Evolutionary conservation across 2,797 vertebrate species (phyloP), one percentile per base, ranked within the genome.

Genomic region (Cichlasoma orientale): DNA sequence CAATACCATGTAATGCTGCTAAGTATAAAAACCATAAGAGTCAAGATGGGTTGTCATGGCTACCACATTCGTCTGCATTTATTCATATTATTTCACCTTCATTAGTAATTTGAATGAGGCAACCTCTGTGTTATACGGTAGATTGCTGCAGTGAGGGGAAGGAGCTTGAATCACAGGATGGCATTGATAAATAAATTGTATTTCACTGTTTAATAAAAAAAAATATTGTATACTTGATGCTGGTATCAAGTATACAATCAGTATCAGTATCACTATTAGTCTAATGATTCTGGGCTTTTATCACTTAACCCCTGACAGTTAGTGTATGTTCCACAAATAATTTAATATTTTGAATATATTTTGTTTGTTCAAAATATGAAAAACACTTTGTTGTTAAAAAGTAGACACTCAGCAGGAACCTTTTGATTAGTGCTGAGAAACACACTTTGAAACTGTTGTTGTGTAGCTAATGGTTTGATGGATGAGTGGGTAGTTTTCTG

Each of bases 151-250:
- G 9, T 23, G 4, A 61, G 2, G 38, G 23, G 10, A 66, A 12
- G 38, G 38, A 19, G 5, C n/a, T 53, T 16, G 23, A 55, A 57
- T 33, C 7, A 23, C 1, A 3, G 66, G 10, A 36, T 3, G 18
- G 21, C 44, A 57, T 3, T 19, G 1, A 31, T 66, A 21, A 36
- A 55, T 41, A 38, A n/a, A 18, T 21, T 31, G 25, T 68, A 31
- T 68, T 27, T 0, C 0, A n/a, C 13, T 50, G 50, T 5, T 13
- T 1, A 1, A 50, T 5, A 52, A 19, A 8, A 50, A 50, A n/a
- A 44, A 1, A 18, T 29, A 19, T 44, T 3, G 1, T 50, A 4
- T 16, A 38, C 47, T 50, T 68, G 31, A 31, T 31, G 5, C 31
- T 7, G 5, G 31, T 31, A 31, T 31, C 31, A 31, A 31, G 31